Percentiles rank a stretch among this genome's conserved stretches.
These are phyloP conservation scores for Xestia xanthographa DNA, from an alignment of 2,888 invertebrate genomes.

Conservation along the genomic window DNA sequence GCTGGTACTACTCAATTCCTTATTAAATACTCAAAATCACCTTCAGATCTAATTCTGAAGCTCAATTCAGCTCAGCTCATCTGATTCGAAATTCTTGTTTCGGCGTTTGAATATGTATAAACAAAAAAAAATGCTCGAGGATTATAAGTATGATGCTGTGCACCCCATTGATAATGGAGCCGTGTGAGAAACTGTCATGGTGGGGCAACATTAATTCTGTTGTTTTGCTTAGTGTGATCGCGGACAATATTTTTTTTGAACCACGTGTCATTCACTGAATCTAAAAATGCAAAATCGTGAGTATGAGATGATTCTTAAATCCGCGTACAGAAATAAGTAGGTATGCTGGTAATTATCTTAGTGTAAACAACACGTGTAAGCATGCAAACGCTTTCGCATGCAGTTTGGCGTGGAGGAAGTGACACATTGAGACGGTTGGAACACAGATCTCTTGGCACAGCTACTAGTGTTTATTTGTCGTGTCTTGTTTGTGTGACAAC, in stretches of 20 bases:
- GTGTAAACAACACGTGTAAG: neutral
- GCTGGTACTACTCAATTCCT: neutral
- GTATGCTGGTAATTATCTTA: neutral
- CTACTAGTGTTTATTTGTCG: neutral
- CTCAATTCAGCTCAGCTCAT: neutral
- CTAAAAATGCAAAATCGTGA: neutral
- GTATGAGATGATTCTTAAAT: neutral
- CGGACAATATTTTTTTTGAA: neutral
- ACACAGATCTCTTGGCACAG: neutral
- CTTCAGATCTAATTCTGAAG: neutral
- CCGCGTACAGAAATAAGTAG: neutral
- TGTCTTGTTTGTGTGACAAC: neutral
- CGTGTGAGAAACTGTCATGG: neutral
- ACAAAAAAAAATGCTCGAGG: too few relatives aligned
- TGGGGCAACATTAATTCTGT: neutral
- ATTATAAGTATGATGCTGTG: neutral
- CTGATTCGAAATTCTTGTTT: too few relatives aligned
- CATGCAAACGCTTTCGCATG: slow-evolving; percentile 1
- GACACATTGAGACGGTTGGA: neutral
- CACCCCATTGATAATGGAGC: neutral
- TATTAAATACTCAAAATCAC: too few relatives aligned
- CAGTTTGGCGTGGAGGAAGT: neutral
- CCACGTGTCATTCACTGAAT: neutral
- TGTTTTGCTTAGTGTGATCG: neutral
- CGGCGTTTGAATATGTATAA: too few relatives aligned